Evolutionary conservation across 2,113 vertebrate species (phyloP).

Genomic region (Campylomormyrus numenius): DNA sequence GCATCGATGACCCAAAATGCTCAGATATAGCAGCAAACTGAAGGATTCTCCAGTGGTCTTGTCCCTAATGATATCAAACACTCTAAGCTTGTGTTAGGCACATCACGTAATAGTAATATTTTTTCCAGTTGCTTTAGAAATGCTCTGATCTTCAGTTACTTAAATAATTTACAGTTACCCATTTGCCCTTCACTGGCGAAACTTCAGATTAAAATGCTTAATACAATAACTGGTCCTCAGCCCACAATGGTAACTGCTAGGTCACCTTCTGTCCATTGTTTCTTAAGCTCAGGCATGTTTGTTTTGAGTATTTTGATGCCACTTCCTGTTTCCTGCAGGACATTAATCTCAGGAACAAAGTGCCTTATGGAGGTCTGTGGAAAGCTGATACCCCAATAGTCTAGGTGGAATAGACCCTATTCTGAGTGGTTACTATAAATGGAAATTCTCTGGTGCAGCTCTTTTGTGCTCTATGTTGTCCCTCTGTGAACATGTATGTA

Average conservation of each 20-base stretch:
- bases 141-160: neutral
- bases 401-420: neutral
- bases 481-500: neutral
- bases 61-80: neutral
- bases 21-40: neutral
- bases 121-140: neutral
- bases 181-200: neutral
- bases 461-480: neutral
- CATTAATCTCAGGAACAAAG: neutral
- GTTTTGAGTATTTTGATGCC: neutral
- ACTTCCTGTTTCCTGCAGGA: neutral
- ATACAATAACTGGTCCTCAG: neutral
- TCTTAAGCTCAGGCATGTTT: neutral
- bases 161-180: slow-evolving; percentile 1
- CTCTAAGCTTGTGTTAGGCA: neutral
- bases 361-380: neutral
- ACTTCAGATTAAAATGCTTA: neutral
- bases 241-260: neutral
- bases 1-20: neutral
- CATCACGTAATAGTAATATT: neutral
- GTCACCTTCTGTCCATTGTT: neutral
- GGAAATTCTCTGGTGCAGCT: neutral
- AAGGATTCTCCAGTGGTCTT: neutral
- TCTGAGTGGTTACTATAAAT: neutral
- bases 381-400: neutral